These are phyloP conservation scores for Cotesia typhae DNA, from an alignment of 1,140 invertebrate species.

Conservation along the genomic window DNA sequence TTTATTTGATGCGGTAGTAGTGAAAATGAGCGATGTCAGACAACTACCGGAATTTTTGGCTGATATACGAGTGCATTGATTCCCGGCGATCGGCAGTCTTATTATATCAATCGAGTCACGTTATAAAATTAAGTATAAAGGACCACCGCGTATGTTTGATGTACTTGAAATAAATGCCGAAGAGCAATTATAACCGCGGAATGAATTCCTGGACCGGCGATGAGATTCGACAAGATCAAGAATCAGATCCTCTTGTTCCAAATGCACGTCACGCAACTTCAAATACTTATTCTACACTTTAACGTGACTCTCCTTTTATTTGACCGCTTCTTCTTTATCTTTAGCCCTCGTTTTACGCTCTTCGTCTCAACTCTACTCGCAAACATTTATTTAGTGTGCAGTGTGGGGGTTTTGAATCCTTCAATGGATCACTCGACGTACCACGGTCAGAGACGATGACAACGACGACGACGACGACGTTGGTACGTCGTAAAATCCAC, in stretches of 20 bases:
- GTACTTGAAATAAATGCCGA: conserved; percentile 2
- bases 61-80: not conserved
- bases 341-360: not conserved
- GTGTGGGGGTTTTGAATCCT: conserved; percentile 12
- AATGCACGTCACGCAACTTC: conserved; percentile 56
- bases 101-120: not conserved
- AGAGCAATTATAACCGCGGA: conserved; percentile 25
- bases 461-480: not conserved
- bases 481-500: conserved; percentile 25
- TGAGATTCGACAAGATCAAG: conserved; percentile 38
- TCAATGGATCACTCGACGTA: conserved; percentile 23
- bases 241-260: conserved; percentile 52
- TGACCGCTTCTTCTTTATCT: conserved; percentile 6
- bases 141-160: conserved; percentile 24
- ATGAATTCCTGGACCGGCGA: conserved; percentile 20
- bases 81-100: not conserved
- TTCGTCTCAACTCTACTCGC: not conserved
- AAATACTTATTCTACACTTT: too few relatives aligned
- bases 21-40: conserved; percentile 12
- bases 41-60: conserved; percentile 15
- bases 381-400: not conserved
- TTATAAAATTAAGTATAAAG: not conserved
- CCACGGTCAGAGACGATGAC: too few relatives aligned
- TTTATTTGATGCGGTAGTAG: not conserved
- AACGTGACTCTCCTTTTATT: too few relatives aligned